Percentiles rank a stretch among this genome's conserved stretches.
Evolutionary conservation across 2,888 invertebrate species (phyloP).

Genomic region (Meloe dianella): DNA sequence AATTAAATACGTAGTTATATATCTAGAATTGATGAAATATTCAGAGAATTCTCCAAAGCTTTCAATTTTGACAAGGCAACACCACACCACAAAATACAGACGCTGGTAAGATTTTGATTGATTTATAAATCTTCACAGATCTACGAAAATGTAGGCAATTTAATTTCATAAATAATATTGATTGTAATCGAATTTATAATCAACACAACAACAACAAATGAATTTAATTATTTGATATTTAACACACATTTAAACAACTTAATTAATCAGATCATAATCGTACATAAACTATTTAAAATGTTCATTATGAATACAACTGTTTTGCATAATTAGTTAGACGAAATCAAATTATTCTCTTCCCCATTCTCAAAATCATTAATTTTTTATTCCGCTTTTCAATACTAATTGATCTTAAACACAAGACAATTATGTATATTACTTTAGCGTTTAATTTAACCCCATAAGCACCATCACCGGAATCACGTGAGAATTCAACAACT

Average conservation of each 20-base stretch:
- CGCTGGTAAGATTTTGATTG: background rate
- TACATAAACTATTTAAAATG: too few species aligned
- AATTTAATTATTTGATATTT: too few species aligned
- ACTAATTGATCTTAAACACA: constrained; percentile 11
- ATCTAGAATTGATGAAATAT: constrained; percentile 35
- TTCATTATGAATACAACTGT: too few species aligned
- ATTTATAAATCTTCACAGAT: background rate
- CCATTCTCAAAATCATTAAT: too few species aligned
- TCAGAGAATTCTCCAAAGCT: constrained; percentile 13
- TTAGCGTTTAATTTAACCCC: constrained; percentile 51
- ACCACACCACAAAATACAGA: background rate
- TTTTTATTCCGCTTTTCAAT: too few species aligned
- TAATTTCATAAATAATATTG: too few species aligned
- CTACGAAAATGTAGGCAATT: background rate
- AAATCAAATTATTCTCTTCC: too few species aligned
- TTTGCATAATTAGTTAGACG: too few species aligned
- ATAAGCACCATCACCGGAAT: constrained; percentile 50
- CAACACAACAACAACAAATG: too few species aligned
- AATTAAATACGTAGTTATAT: constrained; percentile 2
- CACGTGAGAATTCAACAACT: constrained; percentile 50
- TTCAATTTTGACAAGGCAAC: background rate
- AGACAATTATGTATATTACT: constrained; percentile 53
- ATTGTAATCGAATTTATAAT: too few species aligned
- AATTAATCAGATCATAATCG: too few species aligned
- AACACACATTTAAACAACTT: too few species aligned